Evolutionary conservation across 2,888 invertebrate genomes (phyloP), one percentile per base, ranked within the genome.

Genomic region (Venusia cambrica): DNA sequence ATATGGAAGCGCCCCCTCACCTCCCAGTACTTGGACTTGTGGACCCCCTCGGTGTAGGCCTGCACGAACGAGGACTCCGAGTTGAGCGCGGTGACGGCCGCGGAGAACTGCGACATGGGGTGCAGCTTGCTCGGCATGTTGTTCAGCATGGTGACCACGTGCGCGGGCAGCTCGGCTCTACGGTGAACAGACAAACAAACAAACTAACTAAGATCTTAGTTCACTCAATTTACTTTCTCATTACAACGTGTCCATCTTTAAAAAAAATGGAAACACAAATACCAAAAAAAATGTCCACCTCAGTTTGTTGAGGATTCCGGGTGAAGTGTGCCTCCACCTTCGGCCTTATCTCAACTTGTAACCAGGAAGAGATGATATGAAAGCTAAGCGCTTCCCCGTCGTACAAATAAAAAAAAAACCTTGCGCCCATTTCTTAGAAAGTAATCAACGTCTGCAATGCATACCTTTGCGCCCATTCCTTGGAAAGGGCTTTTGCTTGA

Each of bases 81-180:
- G 87, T 97, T 97, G 49, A 97, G 90, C 2, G 95, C 94, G 7
- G 97, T 96, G 51, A 97, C 92, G 11, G 97, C 97, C 1, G 97
- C 94, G 11, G 94, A 92, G 71, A 98, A 93, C 84, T 98, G 98
- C 0, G 96, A 92, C 98, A 98, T 98, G 1, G 98, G 98, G 72
- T 98, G 98, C 36, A 98, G 88, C 60, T 92, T 91, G 61, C 90
- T 89, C 6, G 98, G 98, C 83, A 98, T 92, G 79, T 95, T 95
- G 88, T 97, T 97, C 59, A 98, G 87, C 89, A 97, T 93, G 25
- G 94, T 94, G 30, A 96, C 96, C n/a, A 98, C 95, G 77, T 98
- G 97, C 11, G 94, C 88, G 3, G 98, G 97, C 6, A 98, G 83
- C 57, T 94, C 93, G n/a, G 97, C 97, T 64, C 97, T 92, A 36